Percentiles rank a stretch among this genome's conserved stretches.
Conservation (phyloP, 2,797 vertebrate genomes). For the Chelidonichthys spinosus region DNA sequence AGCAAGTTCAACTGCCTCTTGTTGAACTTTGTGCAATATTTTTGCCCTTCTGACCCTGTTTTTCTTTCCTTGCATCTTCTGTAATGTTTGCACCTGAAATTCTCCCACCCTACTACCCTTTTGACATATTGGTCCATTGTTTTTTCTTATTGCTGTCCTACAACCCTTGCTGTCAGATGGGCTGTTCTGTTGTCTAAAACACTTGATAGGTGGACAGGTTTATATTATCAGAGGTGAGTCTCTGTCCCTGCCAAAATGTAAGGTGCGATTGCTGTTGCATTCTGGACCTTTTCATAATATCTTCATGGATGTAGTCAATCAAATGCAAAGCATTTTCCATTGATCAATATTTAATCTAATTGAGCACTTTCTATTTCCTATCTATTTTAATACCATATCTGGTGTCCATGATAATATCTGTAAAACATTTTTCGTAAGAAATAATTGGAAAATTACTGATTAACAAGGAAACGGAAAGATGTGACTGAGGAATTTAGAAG, state of each 20-base stretch:
- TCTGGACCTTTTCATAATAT: conserved; percentile 17
- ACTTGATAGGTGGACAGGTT: conserved; percentile 99
- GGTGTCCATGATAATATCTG: background rate
- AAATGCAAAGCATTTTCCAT: conserved; percentile 22
- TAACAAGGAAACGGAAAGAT: background rate
- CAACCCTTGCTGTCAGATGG: conserved; percentile 97
- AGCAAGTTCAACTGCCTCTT: conserved; percentile 61
- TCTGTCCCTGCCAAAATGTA: conserved; percentile 51
- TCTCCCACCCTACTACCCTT: conserved; percentile 83
- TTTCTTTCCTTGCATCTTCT: conserved; percentile 72
- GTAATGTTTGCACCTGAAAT: conserved; percentile 62
- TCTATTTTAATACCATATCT: background rate
- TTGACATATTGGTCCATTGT: conserved; percentile 93
- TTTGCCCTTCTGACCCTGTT: conserved; percentile 87
- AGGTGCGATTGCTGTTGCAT: conserved; percentile 14
- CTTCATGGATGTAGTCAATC: conserved; percentile 76
- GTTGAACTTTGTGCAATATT: conserved; percentile 83
- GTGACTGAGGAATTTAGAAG: background rate
- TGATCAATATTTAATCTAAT: background rate
- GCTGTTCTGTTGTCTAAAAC: conserved; percentile 99
- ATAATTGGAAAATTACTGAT: too few relatives aligned
- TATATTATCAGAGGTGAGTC: conserved; percentile 99
- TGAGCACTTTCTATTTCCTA: background rate
- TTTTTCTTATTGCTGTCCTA: conserved; percentile 94
- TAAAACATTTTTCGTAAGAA: background rate